phyloP scores from a whole-genome alignment of 2,888 invertebrate species.

The Graphium colonna region DNA sequence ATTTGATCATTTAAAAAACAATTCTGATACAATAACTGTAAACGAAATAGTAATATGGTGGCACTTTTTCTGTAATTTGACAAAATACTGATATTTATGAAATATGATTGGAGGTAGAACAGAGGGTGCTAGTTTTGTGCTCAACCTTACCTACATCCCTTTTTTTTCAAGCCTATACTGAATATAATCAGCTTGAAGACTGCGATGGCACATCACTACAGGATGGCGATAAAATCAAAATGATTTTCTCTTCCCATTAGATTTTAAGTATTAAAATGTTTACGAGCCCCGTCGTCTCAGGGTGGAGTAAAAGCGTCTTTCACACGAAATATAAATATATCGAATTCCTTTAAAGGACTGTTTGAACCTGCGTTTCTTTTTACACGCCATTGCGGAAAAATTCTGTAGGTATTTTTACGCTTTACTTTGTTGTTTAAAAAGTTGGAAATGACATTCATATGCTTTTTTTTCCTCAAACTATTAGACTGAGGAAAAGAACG shows the following conservation, averaged over 20 bases:
- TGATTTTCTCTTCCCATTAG: slow-evolving; percentile 28
- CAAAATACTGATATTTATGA: too few species aligned
- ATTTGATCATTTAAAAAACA: too few species aligned
- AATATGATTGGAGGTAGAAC: too few species aligned
- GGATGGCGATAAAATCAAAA: slow-evolving; percentile 28
- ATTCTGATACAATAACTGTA: too few species aligned
- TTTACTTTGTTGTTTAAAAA: slow-evolving; percentile 16
- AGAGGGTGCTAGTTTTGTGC: too few species aligned
- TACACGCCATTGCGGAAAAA: slow-evolving; percentile 29
- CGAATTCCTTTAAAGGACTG: slow-evolving; percentile 28
- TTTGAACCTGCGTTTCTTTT: slow-evolving; percentile 23
- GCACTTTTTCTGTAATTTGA: too few species aligned
- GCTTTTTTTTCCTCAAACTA: background rate
- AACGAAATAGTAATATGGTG: too few species aligned
- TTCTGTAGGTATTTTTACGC: slow-evolving; percentile 26
- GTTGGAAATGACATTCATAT: background rate
- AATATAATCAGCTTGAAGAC: too few species aligned
- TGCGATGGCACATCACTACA: slow-evolving; percentile 8
- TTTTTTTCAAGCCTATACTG: too few species aligned
- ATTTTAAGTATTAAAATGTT: slow-evolving; percentile 43
- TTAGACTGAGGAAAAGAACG: background rate
- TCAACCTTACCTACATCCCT: too few species aligned
- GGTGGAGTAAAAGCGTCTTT: slow-evolving; percentile 27
- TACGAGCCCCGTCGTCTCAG: slow-evolving; percentile 29
- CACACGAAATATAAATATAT: slow-evolving; percentile 28